Evolutionary conservation across 1,140 invertebrate species (phyloP), one percentile per base, ranked within the genome.

Genomic region (Drosophila nikananu): DNA sequence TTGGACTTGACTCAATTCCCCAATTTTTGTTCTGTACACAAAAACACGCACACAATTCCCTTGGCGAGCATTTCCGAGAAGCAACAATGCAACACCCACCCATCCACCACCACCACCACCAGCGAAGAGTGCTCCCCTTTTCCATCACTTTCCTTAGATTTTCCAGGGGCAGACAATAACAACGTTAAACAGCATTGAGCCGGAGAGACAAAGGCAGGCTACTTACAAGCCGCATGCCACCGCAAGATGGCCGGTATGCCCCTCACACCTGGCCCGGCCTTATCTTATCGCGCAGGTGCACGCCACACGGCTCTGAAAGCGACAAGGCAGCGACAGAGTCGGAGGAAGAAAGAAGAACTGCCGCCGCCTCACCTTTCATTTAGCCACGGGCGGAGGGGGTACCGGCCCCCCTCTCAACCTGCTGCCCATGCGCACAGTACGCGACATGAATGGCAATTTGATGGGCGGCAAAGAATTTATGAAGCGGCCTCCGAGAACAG

Each of bases 231-330:
- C 84, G 81, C 81, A 81, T 78, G 83, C 74, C 81, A 81, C 83
- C 78, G 61, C 79, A 81, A 81, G 65, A 72, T 79, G 71, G 58
- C 65, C 49, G 52, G 44, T 37, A 19, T 46, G 39, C n/a, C 46
- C 30, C n/a, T 41, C 30, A n/a, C 61, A 64, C 73, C 66, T 66
- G 60, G 52, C 61, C 76, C 76, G 54, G 54, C 72, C 86, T 90
- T 91, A 90, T 90, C 86, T 90, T 90, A 90, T 90, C 86, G 86
- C 81, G 84, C 84, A 89, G 84, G 84, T 89, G 84, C 84, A 89
- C 75, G 81, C 74, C 79, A 74, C 81, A 84, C 73, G 77, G 83
- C 77, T 77, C 76, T 63, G 58, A 52, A 64, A 57, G 51, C 86
- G 73, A 86, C 74, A 67, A 76, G 42, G 37, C 59, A 49, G 71